Percentiles rank a stretch among this genome's conserved stretches.
phyloP scores from a whole-genome alignment of 2,888 invertebrate genomes.

The Allolobophora icterica region DNA sequence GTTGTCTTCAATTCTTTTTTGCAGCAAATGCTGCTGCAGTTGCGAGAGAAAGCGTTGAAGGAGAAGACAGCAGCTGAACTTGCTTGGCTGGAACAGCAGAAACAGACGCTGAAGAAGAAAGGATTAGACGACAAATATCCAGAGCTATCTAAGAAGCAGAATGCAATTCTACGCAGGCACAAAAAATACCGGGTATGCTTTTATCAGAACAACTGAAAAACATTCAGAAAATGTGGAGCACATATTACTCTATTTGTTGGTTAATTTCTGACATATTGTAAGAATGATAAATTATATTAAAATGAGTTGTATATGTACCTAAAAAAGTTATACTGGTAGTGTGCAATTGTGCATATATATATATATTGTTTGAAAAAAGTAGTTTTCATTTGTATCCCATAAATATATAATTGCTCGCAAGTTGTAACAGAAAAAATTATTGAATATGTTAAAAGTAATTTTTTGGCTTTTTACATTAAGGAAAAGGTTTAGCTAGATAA shows the following conservation, averaged over 20 bases:
- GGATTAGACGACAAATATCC: slow-evolving; percentile 71
- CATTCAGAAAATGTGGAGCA: background rate
- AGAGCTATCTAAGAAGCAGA: slow-evolving; percentile 25
- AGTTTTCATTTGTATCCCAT: too few relatives aligned
- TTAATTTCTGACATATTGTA: background rate
- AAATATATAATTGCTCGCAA: too few relatives aligned
- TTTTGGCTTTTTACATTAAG: background rate
- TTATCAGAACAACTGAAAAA: background rate
- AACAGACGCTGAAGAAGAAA: slow-evolving; percentile 70
- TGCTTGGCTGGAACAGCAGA: slow-evolving; percentile 74
- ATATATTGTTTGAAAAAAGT: background rate
- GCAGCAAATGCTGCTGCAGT: slow-evolving; percentile 73
- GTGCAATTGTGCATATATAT: background rate
- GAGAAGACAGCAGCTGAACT: slow-evolving; percentile 75
- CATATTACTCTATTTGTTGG: background rate
- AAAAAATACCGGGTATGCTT: slow-evolving; percentile 34
- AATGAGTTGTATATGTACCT: background rate
- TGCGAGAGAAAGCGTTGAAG: slow-evolving; percentile 74
- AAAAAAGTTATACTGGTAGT: background rate
- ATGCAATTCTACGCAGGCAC: slow-evolving; percentile 26
- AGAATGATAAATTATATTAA: background rate
- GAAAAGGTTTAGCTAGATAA: background rate
- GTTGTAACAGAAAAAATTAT: background rate
- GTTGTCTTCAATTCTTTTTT: slow-evolving; percentile 24
- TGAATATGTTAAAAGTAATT: background rate